phyloP scores from a whole-genome alignment of 2,113 vertebrate genomes.

The Camelus dromedarius region DNA sequence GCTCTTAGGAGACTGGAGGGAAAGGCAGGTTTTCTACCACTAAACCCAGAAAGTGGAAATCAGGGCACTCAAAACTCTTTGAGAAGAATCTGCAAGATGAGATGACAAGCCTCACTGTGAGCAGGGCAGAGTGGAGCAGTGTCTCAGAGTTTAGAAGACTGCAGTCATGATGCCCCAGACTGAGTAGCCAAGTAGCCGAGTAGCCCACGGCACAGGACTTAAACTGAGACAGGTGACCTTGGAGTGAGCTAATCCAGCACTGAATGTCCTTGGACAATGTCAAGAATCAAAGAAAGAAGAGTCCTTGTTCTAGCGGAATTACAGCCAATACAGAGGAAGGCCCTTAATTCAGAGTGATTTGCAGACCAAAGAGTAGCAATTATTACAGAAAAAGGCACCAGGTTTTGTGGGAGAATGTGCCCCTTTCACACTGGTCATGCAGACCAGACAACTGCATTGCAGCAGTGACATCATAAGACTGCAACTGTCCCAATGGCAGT shows the following conservation, averaged over 20 bases:
- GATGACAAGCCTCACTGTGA: not conserved
- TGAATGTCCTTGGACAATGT: not conserved
- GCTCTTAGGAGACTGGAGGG: not conserved
- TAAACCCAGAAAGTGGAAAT: not conserved
- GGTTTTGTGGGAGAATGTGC: not conserved
- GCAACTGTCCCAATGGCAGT: not conserved
- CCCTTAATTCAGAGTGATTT: not conserved
- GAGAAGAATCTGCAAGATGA: not conserved
- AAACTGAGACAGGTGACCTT: not conserved
- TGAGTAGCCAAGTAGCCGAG: not conserved
- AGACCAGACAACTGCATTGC: not conserved
- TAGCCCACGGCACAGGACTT: not conserved
- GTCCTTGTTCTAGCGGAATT: not conserved
- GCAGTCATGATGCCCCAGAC: not conserved
- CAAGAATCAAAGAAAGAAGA: not conserved
- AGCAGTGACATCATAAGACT: not conserved
- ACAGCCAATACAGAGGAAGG: not conserved
- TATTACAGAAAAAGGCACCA: not conserved
- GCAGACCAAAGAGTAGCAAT: not conserved
- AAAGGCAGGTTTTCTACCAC: not conserved
- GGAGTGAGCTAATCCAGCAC: not conserved
- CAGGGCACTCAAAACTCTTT: not conserved
- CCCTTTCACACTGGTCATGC: not conserved
- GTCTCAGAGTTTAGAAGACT: too few species aligned
- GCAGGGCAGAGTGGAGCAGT: accelerated